Base-by-base conservation (phyloP, 2,797 vertebrate genomes). In the Melanogrammus aeglefinus region DNA sequence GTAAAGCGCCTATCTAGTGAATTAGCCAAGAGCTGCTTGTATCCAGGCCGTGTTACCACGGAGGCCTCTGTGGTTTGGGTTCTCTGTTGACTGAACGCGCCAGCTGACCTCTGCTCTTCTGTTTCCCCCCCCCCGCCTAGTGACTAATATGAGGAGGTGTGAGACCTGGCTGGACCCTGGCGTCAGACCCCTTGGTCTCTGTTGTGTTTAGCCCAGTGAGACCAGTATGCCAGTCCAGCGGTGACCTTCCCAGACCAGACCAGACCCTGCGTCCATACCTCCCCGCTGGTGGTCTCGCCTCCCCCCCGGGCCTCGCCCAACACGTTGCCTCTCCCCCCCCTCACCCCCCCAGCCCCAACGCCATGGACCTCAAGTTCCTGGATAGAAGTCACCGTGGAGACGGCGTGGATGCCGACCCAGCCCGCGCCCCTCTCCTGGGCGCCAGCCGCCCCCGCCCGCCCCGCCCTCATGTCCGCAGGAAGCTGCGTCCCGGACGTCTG, bases 401-500 rank as follows among this genome's bases (percentile, higher is more conserved):
- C 69, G 79, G 76, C 76, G 86, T 84, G 83, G 79, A 77, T 76
- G 81, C 85, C 4, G 1, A 66, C 29, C 31, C 73, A 73, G 72
- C 76, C 71, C 74, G 47, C 35, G 78, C 80, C 39, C 86, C 86
- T 72, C 85, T 82, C 31, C 84, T 88, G 85, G 86, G 83, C 75
- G 86, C 86, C 0, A 41, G 85, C 74, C 93, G 87, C 88, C 88
- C 89, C 81, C 88, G 90, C 81, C 93, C 91, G 78, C 91, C 85
- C 73, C 88, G 90, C 81, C 93, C 91, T 77, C 91, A 89, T 31
- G 84, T 96, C 79, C 95, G 89, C 86, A 97, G 96, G 93, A 99
- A 97, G 94, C 90, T 97, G 88, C 95, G 96, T 76, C 91, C 95
- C 8, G 94, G 95, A 81, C 88, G 97, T 75, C 88, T 99, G 85